Conservation (phyloP, 2,113 vertebrate species). For the Hyaena hyaena region DNA sequence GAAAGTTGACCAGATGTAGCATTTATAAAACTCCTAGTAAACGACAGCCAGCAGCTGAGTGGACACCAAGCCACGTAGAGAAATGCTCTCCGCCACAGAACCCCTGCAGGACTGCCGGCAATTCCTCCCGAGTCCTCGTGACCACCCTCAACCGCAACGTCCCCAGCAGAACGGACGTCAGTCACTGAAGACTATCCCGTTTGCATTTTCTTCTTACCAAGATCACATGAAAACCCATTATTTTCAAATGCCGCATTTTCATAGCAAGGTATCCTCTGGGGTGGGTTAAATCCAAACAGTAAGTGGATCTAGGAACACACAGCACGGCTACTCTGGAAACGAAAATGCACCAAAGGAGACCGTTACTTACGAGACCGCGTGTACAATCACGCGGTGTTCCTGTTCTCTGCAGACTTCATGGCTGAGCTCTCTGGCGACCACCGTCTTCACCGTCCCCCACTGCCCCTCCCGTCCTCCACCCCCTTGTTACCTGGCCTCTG, state of each 20-base stretch:
- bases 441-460: accelerated
- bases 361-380: not conserved
- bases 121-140: not conserved
- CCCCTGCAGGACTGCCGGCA: not conserved
- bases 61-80: not conserved
- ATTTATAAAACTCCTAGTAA: conserved; percentile 23
- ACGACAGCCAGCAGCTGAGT: not conserved
- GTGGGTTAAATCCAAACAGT: conserved; percentile 88
- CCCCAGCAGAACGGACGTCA: not conserved
- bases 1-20: not conserved
- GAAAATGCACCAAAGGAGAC: not conserved
- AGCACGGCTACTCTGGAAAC: conserved; percentile 91
- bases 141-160: not conserved
- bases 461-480: not conserved
- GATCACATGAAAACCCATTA: conserved; percentile 90
- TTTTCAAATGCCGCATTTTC: conserved; percentile 90
- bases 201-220: conserved; percentile 87
- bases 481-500: not conserved
- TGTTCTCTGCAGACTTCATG: not conserved
- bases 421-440: too few relatives aligned
- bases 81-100: conserved; percentile 36
- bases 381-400: not conserved
- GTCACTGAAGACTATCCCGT: not conserved
- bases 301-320: conserved; percentile 81
- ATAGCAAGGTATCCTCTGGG: conserved; percentile 89